Evolutionary conservation across 2,888 invertebrate species (phyloP), one percentile per base, ranked within the genome.

Genomic region (Drosophila vallismaia): DNA sequence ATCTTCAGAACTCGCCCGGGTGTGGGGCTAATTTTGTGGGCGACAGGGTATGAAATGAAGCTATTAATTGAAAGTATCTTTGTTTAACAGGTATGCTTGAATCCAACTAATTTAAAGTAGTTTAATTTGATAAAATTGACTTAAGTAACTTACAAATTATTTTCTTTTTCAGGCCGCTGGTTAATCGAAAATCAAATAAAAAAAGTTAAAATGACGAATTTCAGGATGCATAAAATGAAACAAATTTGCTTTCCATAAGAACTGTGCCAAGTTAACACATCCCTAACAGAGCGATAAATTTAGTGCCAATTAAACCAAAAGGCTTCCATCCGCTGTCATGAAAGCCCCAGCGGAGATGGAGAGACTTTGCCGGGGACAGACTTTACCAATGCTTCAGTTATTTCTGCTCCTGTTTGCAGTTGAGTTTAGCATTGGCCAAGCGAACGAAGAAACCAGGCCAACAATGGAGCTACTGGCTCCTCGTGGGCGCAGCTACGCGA

Each of bases 401-500:
- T 33, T 82, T 38, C 57, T 82, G 36, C 50, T 71, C 33, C 26
- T 82, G 45, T 44, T 53, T 31, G 44, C 40, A 36, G 33, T 19
- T 42, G 51, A 46, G 50, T 12, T 14, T 33, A 24, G 26, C 50
- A 28, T 7, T 42, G 40, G 51, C 42, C 55, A 69, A 48, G 51
- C 49, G 6, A 19, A 7, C 14, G 38, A 42, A 33, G 58, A 73
- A 10, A 46, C 52, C 29, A 50, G 51, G 42, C 50, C 76, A n/a
- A 44, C 60, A 1, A 26, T 57, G n/a, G 74, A 87, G 38, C 53
- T 77, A 7, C 24, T 75, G 26, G 58, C 71, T 29, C 81, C 87
- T 4, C 85, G 87, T 8, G 88, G 85, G 44, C 86, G 82, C 6
- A 82, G 83, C 60, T 82, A 88, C 55, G 76, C 81, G 9, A 84